Base-by-base conservation (phyloP, 2,113 vertebrate species). In the Tragulus kanchil region DNA sequence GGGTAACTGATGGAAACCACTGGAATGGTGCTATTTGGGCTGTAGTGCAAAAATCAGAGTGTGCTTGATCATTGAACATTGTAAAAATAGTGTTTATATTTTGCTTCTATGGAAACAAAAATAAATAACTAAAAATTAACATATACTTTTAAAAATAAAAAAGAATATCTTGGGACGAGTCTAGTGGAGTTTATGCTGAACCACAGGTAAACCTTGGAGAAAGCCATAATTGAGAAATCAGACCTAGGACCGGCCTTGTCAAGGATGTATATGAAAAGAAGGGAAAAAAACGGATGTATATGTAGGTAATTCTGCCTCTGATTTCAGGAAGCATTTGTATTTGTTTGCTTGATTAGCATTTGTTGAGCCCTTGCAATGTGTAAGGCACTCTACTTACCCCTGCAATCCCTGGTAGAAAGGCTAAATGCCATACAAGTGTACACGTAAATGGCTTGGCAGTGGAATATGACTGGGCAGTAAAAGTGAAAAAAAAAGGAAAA, bases 111-210 rank as follows among this genome's bases (percentile, higher is more conserved):
- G 42, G 19, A 95, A 96, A 71, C 9, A 83, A 36, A 36, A 83
- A 61, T 91, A 83, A 54, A 28, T 87, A 81, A 91, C 26, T 94
- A 71, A 94, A 94, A 93, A 79, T 15, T 36, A 8, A 59, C 15
- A 45, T 7, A 31, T 7, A 61, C 10, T 81, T 89, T 65, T 90
- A 85, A 36, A 36, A 36, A 36, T 36, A 36, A 36, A 36, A 36
- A 36, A 36, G 36, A 36, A 36, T 36, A 36, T 36, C 36, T 36
- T 36, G 36, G 36, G 36, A 36, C 36, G 36, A 36, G 36, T 36
- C 14, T 28, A 31, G 4, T 82, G 25, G 61, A 56, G 23, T 78
- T 75, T 64, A 9, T 75, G 14, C n/a, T 73, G 26, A 81, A 71
- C 28, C 26, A 15, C n/a, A 1, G 17, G 31, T 65, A 89, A 52